A percentile compares a stretch with the other conserved stretches of the same genome.
These are phyloP conservation scores for Columbina picui DNA, from an alignment of 2,113 vertebrate genomes.

Conservation along the genomic window DNA sequence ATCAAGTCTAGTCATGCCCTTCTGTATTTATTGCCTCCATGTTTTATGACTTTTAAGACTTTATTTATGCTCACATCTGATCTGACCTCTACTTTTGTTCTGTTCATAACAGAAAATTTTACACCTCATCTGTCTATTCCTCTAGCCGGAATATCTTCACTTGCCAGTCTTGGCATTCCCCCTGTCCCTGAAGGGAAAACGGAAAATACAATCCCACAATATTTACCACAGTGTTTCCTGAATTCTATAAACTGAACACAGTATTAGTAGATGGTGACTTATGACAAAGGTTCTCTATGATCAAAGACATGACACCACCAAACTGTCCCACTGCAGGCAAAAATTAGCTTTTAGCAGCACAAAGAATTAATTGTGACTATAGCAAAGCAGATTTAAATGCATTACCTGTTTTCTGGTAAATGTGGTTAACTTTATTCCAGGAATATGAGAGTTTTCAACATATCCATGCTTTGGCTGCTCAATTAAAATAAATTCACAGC, in stretches of 20 bases:
- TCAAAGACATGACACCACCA: neutral
- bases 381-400: neutral
- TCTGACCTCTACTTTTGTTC: neutral
- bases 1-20: neutral
- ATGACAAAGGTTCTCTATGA: rapidly evolving
- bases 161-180: neutral
- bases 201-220: neutral
- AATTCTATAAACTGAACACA: neutral
- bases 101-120: neutral
- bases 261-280: neutral
- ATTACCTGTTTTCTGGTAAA: conserved; percentile 90
- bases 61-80: neutral
- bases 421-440: conserved; percentile 76
- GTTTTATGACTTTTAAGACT: neutral
- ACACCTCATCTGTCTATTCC: neutral
- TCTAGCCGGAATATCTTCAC: neutral
- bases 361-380: neutral
- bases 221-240: neutral
- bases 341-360: neutral
- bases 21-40: neutral
- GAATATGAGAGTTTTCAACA: conserved; percentile 81
- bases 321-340: neutral
- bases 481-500: conserved; percentile 84
- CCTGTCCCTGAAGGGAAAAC: neutral
- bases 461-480: conserved; percentile 82